Percentiles rank a stretch among this genome's conserved stretches.
Conservation (phyloP, 35 echinoderm and acorn worm genomes). For the Heliocidaris erythrogramma region DNA sequence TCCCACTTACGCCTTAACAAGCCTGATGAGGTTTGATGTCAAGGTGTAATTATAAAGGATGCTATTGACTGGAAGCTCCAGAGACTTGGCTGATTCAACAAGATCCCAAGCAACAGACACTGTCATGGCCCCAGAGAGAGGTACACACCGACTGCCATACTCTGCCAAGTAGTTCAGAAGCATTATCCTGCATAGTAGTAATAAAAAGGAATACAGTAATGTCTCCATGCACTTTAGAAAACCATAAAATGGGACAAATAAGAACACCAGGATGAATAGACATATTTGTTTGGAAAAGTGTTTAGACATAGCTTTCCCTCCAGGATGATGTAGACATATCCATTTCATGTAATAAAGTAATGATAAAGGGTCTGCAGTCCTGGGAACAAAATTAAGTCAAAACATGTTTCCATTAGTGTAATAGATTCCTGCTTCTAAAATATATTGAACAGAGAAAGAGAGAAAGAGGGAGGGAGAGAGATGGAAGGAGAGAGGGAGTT, state of each 20-base stretch:
- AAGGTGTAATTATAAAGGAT: conserved; percentile 64
- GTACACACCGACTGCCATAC: conserved; percentile 41
- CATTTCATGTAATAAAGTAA: too few species aligned
- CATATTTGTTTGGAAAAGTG: too few species aligned
- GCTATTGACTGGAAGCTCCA: conserved; percentile 67
- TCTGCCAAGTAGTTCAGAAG: conserved; percentile 83
- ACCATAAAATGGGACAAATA: neutral
- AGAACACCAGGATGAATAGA: too few species aligned
- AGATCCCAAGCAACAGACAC: conserved; percentile 77
- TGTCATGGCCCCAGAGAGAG: conserved; percentile 59
- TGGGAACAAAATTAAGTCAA: too few species aligned
- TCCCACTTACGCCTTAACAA: conserved; percentile 61
- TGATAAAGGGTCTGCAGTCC: too few species aligned
- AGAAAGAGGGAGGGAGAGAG: too few species aligned
- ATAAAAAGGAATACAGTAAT: neutral
- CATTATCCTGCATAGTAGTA: conserved; percentile 66
- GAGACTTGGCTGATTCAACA: conserved; percentile 56
- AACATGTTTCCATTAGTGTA: too few species aligned
- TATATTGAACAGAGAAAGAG: too few species aligned
- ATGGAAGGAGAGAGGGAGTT: too few species aligned
- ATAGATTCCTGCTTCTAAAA: too few species aligned
- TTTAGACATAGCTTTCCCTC: too few species aligned
- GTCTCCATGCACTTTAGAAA: neutral
- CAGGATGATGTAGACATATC: too few species aligned
- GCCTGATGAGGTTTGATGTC: conserved; percentile 40